These are phyloP conservation scores for Ophion costatus DNA, from an alignment of 2,888 invertebrate species.

Conservation along the genomic window DNA sequence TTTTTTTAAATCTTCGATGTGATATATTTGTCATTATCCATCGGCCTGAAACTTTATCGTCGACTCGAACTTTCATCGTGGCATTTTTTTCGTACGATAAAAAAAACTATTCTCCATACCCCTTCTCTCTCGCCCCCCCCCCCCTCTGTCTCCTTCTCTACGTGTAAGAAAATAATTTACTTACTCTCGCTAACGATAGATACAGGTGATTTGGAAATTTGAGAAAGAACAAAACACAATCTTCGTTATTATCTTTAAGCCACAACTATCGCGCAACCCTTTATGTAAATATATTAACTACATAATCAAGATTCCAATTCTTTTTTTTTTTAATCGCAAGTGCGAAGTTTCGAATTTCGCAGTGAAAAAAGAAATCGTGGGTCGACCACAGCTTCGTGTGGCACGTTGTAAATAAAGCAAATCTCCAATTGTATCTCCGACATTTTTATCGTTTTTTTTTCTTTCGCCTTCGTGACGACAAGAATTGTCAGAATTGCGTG, in stretches of 20 bases:
- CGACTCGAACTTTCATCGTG: slow-evolving; percentile 54
- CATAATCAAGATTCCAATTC: slow-evolving; percentile 56
- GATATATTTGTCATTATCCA: slow-evolving; percentile 42
- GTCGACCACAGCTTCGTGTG: slow-evolving; percentile 25
- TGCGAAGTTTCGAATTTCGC: slow-evolving; percentile 39
- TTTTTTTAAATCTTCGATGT: slow-evolving; percentile 23
- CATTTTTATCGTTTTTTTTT: slow-evolving; percentile 22
- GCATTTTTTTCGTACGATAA: slow-evolving; percentile 57
- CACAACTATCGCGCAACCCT: slow-evolving; percentile 56
- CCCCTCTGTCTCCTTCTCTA: background rate
- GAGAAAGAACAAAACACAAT: slow-evolving; percentile 28
- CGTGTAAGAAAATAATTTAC: slow-evolving; percentile 52
- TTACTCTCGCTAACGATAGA: slow-evolving; percentile 55
- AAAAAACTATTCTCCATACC: background rate
- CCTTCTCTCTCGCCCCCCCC: background rate
- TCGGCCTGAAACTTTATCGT: slow-evolving; percentile 41
- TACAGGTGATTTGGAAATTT: slow-evolving; percentile 53
- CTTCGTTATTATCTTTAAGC: slow-evolving; percentile 55
- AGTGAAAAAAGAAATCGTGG: slow-evolving; percentile 12
- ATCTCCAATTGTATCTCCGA: slow-evolving; percentile 59
- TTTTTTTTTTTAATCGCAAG: slow-evolving; percentile 34
- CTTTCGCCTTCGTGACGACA: slow-evolving; percentile 29
- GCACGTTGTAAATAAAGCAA: slow-evolving; percentile 52
- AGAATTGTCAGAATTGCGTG: slow-evolving; percentile 34
- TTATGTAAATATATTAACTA: slow-evolving; percentile 63